A percentile compares a stretch with the other conserved stretches of the same genome.
These are phyloP conservation scores for Vesta saturnalis DNA, from an alignment of 2,888 invertebrate species.

Conservation along the genomic window DNA sequence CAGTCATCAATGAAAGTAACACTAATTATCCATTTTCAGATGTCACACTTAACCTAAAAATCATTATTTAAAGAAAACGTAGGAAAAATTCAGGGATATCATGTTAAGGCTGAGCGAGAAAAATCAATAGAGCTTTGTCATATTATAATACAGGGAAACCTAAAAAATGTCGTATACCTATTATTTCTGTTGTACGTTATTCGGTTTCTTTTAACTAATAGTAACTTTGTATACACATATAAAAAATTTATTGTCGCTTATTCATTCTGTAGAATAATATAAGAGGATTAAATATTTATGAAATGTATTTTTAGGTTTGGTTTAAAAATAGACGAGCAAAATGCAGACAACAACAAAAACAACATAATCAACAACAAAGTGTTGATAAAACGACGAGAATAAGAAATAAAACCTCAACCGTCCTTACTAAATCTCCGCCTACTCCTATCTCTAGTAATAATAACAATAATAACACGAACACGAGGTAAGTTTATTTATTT, in stretches of 20 bases:
- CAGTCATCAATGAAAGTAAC: background rate
- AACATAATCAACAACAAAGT: constrained; percentile 62
- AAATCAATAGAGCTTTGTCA: constrained; percentile 39
- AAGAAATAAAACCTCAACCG: constrained; percentile 56
- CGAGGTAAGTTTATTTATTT: constrained; percentile 52
- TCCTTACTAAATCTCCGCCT: constrained; percentile 59
- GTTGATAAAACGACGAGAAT: constrained; percentile 58
- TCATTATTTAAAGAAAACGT: constrained; percentile 14
- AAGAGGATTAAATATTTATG: constrained; percentile 30
- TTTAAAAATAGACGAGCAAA: constrained; percentile 79
- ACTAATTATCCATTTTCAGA: background rate
- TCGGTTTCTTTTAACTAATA: constrained; percentile 23
- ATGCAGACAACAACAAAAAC: constrained; percentile 72
- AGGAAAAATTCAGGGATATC: constrained; percentile 27
- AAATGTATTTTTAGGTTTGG: constrained; percentile 68
- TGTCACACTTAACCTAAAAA: too few species aligned
- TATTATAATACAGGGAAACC: constrained; percentile 37
- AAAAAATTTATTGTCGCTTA: constrained; percentile 6
- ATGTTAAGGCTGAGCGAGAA: constrained; percentile 16
- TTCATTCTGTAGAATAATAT: too few species aligned
- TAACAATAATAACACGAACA: constrained; percentile 60
- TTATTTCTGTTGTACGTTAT: constrained; percentile 24
- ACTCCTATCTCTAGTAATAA: constrained; percentile 57
- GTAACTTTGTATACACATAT: background rate
- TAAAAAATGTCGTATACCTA: constrained; percentile 27